These are phyloP conservation scores for Epizoanthus rinbou DNA, from an alignment of 92 coral and sea anemone species.

Conservation along the genomic window DNA sequence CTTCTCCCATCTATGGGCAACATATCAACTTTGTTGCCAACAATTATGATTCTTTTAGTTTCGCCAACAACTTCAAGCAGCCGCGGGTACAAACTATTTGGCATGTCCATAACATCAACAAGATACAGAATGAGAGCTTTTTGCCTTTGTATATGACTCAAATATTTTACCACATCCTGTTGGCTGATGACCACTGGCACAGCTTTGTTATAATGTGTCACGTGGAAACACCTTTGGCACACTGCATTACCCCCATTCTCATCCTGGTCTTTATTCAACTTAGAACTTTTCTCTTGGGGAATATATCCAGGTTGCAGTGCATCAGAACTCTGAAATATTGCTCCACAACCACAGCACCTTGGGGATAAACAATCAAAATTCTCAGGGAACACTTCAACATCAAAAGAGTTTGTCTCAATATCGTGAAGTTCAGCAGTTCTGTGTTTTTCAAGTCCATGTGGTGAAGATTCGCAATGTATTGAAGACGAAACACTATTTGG, in stretches of 20 bases:
- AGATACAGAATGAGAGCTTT: constrained; percentile 89
- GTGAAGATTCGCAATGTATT: neutral
- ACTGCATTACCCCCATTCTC: constrained; percentile 39
- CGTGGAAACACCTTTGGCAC: constrained; percentile 84
- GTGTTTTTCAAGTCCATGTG: neutral
- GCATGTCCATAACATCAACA: constrained; percentile 82
- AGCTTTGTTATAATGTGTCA: constrained; percentile 83
- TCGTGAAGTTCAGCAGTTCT: neutral
- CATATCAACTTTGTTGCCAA: constrained; percentile 90
- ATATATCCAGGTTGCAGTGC: constrained; percentile 72
- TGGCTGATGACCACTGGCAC: constrained; percentile 56
- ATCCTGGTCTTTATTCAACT: neutral
- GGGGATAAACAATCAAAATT: constrained; percentile 74
- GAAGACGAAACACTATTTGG: neutral
- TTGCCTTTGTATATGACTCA: constrained; percentile 63
- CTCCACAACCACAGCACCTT: constrained; percentile 92
- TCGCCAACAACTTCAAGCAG: constrained; percentile 86
- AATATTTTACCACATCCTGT: constrained; percentile 55
- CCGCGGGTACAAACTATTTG: constrained; percentile 73
- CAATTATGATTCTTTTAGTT: constrained; percentile 83
- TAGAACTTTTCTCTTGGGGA: constrained; percentile 66
- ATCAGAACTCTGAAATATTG: constrained; percentile 85
- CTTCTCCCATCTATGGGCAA: constrained; percentile 82
- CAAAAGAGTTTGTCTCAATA: constrained; percentile 24
- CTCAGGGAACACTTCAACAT: constrained; percentile 63